These are phyloP conservation scores for Baryphthengus martii DNA, from an alignment of 2,113 vertebrate species.

Conservation along the genomic window DNA sequence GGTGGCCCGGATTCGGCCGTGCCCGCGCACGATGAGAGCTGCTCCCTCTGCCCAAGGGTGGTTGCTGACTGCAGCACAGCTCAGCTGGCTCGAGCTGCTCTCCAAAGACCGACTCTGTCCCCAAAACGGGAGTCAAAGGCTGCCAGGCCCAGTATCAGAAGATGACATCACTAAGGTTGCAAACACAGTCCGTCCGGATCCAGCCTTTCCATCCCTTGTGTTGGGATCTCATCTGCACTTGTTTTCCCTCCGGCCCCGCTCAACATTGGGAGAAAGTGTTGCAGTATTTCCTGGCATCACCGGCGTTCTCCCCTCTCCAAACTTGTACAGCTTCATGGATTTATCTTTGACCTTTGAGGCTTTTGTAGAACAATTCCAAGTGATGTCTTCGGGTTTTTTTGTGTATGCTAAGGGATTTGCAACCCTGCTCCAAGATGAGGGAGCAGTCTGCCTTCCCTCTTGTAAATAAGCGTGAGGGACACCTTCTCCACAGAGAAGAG, in stretches of 20 bases:
- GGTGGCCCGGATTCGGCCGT: background rate
- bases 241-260: background rate
- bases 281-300: no score
- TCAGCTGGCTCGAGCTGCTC: accelerated
- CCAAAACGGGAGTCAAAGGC: background rate
- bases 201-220: accelerated
- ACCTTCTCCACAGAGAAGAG: background rate
- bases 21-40: background rate
- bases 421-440: background rate
- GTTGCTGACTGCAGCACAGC: background rate
- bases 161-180: background rate
- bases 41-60: background rate
- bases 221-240: background rate
- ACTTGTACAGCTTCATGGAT: background rate
- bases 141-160: background rate
- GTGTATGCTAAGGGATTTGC: background rate
- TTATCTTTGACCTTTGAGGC: background rate
- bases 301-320: accelerated
- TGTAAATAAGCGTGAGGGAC: background rate
- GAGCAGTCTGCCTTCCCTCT: background rate
- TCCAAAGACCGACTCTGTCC: background rate
- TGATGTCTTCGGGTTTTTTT: background rate
- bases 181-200: accelerated
- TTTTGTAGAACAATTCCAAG: background rate
- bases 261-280: background rate